Conservation (phyloP, 1,140 invertebrate genomes). For the Pachyrhynchus sulphureomaculatus region DNA sequence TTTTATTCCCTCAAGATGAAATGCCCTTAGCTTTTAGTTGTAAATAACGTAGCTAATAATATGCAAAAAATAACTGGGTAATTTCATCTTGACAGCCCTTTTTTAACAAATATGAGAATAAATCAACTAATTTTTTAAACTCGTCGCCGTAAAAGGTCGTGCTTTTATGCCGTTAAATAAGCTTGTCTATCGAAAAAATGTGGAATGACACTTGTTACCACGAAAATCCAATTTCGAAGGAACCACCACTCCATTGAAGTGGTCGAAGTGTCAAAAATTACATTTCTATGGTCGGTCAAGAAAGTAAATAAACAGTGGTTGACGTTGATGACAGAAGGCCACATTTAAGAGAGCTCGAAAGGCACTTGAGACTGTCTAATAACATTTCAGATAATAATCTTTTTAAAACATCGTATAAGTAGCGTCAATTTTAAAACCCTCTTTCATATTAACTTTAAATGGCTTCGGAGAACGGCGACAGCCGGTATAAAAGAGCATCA, state of each 20-base stretch:
- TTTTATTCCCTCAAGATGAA: too few species aligned
- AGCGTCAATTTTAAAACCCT: slow-evolving; percentile 31
- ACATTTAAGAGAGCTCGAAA: slow-evolving; percentile 31
- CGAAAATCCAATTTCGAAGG: slow-evolving; percentile 13
- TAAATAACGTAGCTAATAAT: too few species aligned
- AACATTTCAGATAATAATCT: slow-evolving; percentile 40
- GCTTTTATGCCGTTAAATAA: too few species aligned
- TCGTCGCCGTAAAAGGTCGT: too few species aligned
- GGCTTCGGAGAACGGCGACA: slow-evolving; percentile 29
- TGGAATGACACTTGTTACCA: slow-evolving; percentile 23
- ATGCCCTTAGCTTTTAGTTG: too few species aligned
- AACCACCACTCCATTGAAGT: slow-evolving; percentile 22
- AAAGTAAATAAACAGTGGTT: slow-evolving; percentile 35
- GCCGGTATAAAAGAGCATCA: slow-evolving; percentile 11
- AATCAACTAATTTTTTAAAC: too few species aligned
- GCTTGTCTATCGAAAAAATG: background rate
- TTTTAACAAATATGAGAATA: too few species aligned
- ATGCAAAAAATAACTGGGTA: too few species aligned
- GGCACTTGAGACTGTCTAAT: slow-evolving; percentile 38
- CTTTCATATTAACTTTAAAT: slow-evolving; percentile 33
- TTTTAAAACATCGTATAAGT: slow-evolving; percentile 25
- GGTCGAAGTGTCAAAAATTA: slow-evolving; percentile 36
- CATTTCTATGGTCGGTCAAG: slow-evolving; percentile 32
- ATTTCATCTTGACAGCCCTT: too few species aligned
- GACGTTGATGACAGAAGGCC: slow-evolving; percentile 32